These are phyloP conservation scores for Druceiella hillmani DNA, from an alignment of 2,888 invertebrate genomes.

Conservation along the genomic window DNA sequence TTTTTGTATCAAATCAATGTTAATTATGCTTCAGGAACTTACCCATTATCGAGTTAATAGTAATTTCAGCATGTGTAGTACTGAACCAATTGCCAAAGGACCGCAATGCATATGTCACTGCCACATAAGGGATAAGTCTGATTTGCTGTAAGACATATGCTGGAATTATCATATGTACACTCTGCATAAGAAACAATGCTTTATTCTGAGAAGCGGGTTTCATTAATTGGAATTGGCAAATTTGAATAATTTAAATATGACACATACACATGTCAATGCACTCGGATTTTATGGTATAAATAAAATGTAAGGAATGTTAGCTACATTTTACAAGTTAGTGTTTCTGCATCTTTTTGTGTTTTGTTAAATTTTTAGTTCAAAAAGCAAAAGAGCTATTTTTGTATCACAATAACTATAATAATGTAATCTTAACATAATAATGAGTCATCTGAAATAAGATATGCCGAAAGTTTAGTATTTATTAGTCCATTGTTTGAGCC, in stretches of 20 bases:
- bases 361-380: no score
- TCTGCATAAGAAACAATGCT: slow-evolving; percentile 15
- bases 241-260: slow-evolving; percentile 4
- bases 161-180: not conserved
- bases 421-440: no score
- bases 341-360: no score
- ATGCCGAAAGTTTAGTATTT: no score
- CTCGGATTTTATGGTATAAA: slow-evolving; percentile 2
- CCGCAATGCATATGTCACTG: slow-evolving; percentile 58
- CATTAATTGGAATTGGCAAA: not conserved
- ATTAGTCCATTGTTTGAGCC: no score
- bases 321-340: no score
- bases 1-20: no score
- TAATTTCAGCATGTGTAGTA: slow-evolving; percentile 40
- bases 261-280: not conserved
- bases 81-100: slow-evolving; percentile 57
- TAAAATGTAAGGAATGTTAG: no score
- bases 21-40: slow-evolving; percentile 14
- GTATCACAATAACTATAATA: no score
- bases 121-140: slow-evolving; percentile 69
- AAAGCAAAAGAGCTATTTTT: no score
- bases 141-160: slow-evolving; percentile 57
- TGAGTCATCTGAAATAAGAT: no score
- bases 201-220: slow-evolving; percentile 1
- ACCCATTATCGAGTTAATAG: slow-evolving; percentile 43